A percentile compares a stretch with the other conserved stretches of the same genome.
Conservation (phyloP, 2,888 invertebrate genomes). For the Sphecodes monilicornis region DNA sequence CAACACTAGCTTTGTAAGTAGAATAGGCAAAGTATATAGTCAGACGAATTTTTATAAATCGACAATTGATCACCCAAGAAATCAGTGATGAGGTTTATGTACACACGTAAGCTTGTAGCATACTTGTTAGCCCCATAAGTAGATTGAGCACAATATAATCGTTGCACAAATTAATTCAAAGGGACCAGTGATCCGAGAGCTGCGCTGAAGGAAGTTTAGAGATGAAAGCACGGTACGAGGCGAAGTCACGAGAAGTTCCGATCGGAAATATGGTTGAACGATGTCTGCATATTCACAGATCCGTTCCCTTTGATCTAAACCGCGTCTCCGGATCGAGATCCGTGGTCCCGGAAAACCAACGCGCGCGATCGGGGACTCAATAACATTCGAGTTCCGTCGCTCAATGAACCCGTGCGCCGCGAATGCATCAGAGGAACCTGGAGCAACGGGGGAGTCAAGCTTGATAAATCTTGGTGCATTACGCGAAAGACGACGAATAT, state of each 20-base stretch:
- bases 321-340: conserved; percentile 22
- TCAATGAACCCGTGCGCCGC: neutral
- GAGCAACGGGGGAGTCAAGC: conserved; percentile 34
- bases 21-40: neutral
- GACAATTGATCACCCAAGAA: neutral
- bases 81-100: neutral
- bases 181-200: neutral
- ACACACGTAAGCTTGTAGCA: neutral
- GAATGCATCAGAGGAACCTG: conserved; percentile 37
- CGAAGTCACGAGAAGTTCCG: neutral
- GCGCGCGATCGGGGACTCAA: conserved; percentile 27
- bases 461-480: conserved; percentile 55
- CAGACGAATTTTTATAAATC: neutral
- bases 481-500: conserved; percentile 45
- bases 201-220: neutral
- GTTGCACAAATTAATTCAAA: neutral
- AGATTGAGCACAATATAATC: neutral
- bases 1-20: neutral
- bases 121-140: neutral
- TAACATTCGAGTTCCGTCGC: conserved; percentile 30
- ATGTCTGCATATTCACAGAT: conserved; percentile 5
- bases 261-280: conserved; percentile 15
- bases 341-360: conserved; percentile 23
- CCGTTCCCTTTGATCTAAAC: conserved; percentile 18
- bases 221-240: neutral